Evolutionary conservation across 1,140 invertebrate genomes (phyloP).

Genomic region (Drosophila tani): DNA sequence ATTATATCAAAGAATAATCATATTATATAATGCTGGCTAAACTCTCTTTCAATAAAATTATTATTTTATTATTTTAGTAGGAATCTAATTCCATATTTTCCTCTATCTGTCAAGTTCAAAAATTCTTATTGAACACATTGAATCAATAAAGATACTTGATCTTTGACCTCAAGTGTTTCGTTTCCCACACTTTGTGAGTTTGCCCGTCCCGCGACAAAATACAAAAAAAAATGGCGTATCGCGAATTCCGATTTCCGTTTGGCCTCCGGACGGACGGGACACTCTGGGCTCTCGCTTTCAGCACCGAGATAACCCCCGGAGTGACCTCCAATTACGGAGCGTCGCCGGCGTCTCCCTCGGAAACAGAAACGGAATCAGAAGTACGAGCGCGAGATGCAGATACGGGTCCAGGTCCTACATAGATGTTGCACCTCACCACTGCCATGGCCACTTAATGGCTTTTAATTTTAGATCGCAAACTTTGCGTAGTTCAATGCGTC

Average conservation of each 20-base stretch:
- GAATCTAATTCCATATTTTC: too few relatives aligned
- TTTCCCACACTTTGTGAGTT: slow-evolving; percentile 13
- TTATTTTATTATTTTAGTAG: too few relatives aligned
- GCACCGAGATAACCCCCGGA: slow-evolving; percentile 22
- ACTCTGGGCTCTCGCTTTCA: slow-evolving; percentile 5
- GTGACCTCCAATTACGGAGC: slow-evolving; percentile 22
- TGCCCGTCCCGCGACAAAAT: background rate
- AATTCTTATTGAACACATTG: background rate
- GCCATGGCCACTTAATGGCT: slow-evolving; percentile 25
- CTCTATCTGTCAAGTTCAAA: too few relatives aligned
- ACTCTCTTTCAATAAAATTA: too few relatives aligned
- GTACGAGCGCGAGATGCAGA: slow-evolving; percentile 14
- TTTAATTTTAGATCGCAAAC: slow-evolving; percentile 28
- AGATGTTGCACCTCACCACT: slow-evolving; percentile 25
- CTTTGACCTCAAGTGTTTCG: background rate
- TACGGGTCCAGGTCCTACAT: slow-evolving; percentile 11
- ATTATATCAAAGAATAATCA: too few relatives aligned
- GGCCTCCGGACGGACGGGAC: background rate
- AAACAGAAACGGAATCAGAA: slow-evolving; percentile 24
- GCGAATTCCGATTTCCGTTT: slow-evolving; percentile 16
- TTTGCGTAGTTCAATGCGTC: slow-evolving; percentile 40
- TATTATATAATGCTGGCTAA: too few relatives aligned
- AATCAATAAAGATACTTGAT: slow-evolving; percentile 2
- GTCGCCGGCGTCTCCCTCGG: slow-evolving; percentile 28
- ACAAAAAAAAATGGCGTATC: slow-evolving; percentile 5